These are phyloP conservation scores for Perodicticus potto DNA, from an alignment of 2,797 vertebrate species.

Conservation along the genomic window DNA sequence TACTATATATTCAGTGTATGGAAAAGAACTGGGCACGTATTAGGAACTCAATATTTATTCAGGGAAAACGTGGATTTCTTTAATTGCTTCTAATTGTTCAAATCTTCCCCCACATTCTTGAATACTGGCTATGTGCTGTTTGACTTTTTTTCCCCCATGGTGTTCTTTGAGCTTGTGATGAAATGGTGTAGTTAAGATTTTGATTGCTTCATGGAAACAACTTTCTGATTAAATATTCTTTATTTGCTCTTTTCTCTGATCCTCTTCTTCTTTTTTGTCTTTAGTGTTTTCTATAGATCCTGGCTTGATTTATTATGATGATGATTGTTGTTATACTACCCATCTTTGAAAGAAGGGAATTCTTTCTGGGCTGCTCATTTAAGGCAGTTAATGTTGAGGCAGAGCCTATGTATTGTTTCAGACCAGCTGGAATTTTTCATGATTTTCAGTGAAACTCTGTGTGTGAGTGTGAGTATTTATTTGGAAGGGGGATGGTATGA, in stretches of 20 bases:
- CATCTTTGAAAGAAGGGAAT: too few relatives aligned
- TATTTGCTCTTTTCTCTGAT: background rate
- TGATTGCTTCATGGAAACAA: background rate
- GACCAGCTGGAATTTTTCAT: too few relatives aligned
- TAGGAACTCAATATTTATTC: background rate
- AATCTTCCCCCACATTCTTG: background rate
- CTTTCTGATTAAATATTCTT: slow-evolving; percentile 18
- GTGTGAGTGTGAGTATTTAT: too few relatives aligned
- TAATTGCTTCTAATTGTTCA: background rate
- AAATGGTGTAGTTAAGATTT: background rate
- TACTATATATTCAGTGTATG: background rate
- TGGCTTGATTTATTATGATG: too few relatives aligned
- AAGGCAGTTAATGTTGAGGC: too few relatives aligned
- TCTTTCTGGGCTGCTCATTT: too few relatives aligned
- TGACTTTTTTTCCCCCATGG: background rate
- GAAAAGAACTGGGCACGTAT: background rate
- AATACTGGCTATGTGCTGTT: slow-evolving; percentile 9
- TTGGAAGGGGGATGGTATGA: too few relatives aligned
- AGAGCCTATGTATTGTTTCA: too few relatives aligned
- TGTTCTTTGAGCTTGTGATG: slow-evolving; percentile 20
- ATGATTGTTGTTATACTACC: too few relatives aligned
- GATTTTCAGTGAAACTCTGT: too few relatives aligned
- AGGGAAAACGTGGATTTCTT: background rate
- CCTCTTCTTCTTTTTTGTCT: too few relatives aligned
- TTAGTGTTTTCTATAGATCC: too few relatives aligned